Base-by-base conservation (phyloP, 1,140 invertebrate species). In the Drosophila sp. region DNA sequence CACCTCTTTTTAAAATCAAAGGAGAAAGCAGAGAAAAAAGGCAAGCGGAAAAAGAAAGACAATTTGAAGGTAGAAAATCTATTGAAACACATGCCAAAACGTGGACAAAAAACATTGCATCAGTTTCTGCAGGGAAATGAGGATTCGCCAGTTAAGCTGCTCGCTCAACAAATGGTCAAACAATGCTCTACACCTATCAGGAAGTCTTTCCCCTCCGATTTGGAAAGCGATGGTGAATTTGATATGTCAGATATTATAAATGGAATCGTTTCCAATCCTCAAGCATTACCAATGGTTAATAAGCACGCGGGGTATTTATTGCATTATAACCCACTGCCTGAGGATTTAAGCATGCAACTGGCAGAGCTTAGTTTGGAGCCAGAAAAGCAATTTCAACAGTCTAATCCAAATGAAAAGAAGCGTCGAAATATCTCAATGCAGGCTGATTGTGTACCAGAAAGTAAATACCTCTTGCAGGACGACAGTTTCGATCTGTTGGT, bases 231-330 rank as follows among this genome's bases (percentile, higher is more conserved):
- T 43, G 66, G 63, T 21, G 92, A 93, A 38, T 90, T 92, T 8
- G 92, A 95, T 62, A 86, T 95, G 75, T 95, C 94, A 0, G 92
- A 93, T 48, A 93, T 95, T 67, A 92, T 95, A 6, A 93, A 95
- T 14, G 91, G 92, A 27, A 95, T 95, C 14, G 87, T 94, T 0
- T 83, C 80, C 2, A 92, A 91, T 79, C 78, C 92, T 7, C 72
- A 91, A 4, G 36, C 56, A 14, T 34, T 43, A 3, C 75, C 66
- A 21, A 43, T 45, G 13, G 40, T 91, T 0, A 76, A 56, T 0
- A 66, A 79, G 8, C 79, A 90, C 27, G 64, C 57, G 5, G 90
- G 89, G 0, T 71, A 67, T 16, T 46, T 58, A n/a, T 41, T 91
- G n/a, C 75, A 71, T 13, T 91, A 91, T 40, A 86, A 91, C 27